phyloP scores from a whole-genome alignment of 2,113 vertebrate species.

The Amblyopsis rosae region DNA sequence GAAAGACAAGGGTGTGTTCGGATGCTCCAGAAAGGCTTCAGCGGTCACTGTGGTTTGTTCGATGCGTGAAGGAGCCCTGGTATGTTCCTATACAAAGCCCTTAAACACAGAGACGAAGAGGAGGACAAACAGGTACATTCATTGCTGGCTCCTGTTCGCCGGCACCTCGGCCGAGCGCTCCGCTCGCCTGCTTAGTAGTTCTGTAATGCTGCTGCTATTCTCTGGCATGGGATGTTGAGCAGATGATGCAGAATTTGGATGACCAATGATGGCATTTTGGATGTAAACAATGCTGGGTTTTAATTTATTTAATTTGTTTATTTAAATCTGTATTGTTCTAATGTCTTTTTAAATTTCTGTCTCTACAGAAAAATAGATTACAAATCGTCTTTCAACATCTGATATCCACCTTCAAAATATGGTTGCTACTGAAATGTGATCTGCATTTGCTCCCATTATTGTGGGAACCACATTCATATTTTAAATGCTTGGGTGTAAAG shows the following conservation, averaged over 20 bases:
- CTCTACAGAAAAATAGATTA: too few species aligned
- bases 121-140: conserved; percentile 69
- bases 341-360: too few species aligned
- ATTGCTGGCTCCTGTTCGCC: conserved; percentile 11
- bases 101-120: conserved; percentile 78
- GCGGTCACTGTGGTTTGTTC: conserved; percentile 60
- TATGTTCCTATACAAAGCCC: conserved; percentile 80
- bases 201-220: neutral
- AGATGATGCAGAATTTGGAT: neutral
- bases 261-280: neutral
- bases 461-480: conserved; percentile 23
- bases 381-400: neutral
- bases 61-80: conserved; percentile 65
- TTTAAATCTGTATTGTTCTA: too few species aligned
- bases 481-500: conserved; percentile 30
- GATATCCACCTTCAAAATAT: neutral
- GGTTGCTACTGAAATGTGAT: neutral
- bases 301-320: too few species aligned
- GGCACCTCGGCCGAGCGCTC: conserved; percentile 18
- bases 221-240: neutral
- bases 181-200: conserved; percentile 14
- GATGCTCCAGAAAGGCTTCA: conserved; percentile 25
- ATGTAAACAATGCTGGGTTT: neutral
- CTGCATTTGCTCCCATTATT: neutral
- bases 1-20: conserved; percentile 18